These are phyloP conservation scores for Scaptomyza caliginosa DNA, from an alignment of 2,888 invertebrate species.

Conservation along the genomic window DNA sequence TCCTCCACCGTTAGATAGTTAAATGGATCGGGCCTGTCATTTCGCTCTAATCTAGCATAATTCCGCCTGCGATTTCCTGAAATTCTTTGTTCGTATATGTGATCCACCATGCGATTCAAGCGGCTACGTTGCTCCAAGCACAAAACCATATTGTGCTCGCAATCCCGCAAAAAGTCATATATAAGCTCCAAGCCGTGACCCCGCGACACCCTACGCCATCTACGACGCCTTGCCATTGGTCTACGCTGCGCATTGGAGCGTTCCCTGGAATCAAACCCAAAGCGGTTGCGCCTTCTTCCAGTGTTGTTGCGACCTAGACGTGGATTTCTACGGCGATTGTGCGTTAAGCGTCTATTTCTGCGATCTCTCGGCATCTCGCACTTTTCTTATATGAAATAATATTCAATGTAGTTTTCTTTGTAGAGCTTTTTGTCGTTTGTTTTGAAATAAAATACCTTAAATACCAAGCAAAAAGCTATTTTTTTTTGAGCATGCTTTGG, in stretches of 20 bases:
- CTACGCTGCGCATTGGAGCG: neutral
- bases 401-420: neutral
- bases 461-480: too few relatives aligned
- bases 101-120: neutral
- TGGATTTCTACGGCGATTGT: neutral
- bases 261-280: neutral
- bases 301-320: neutral
- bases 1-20: neutral
- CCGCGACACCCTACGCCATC: too few relatives aligned
- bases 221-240: neutral
- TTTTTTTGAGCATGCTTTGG: neutral
- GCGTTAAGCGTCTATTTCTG: neutral
- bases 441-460: neutral
- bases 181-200: neutral
- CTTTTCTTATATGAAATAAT: neutral
- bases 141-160: neutral
- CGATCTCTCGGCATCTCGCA: neutral
- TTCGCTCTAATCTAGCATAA: too few relatives aligned
- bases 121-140: neutral
- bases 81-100: neutral
- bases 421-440: neutral
- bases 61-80: neutral
- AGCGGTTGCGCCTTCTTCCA: too few relatives aligned
- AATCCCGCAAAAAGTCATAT: neutral
- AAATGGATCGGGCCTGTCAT: too few relatives aligned